Base-by-base conservation (phyloP, 2,888 invertebrate genomes). In the Microplitis deprimator region DNA sequence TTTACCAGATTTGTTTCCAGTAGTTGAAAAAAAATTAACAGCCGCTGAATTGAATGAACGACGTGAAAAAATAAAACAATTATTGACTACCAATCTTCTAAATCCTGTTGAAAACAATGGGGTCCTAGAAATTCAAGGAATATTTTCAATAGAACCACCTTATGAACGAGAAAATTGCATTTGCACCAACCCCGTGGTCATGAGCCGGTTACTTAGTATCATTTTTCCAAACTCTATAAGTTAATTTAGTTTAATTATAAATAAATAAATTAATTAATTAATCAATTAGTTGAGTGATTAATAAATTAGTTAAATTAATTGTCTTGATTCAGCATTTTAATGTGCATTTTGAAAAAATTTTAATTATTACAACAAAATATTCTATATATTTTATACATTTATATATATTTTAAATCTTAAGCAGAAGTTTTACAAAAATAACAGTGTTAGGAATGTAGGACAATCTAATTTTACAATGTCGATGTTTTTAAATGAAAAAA, bases 141-240 rank as follows among this genome's bases (percentile, higher is more conserved):
- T 83, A 5, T 79, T 89, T 10, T 79, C 82, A 2, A 88, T 90
- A 79, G 84, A 88, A 76, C 88, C 89, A 10, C 90, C 90, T 4
- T 90, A 90, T 68, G 80, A 81, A 6, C 64, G 80, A 4, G 85
- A 87, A 38, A 84, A 87, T 78, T 89, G 88, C 41, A 77, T 84
- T 13, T 89, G 87, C 50, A 82, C 83, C 0, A 88, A 88, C 72
- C 85, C 85, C 71, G 87, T 87, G 68, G 84, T 90, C 76, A 82
- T 90, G 59, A 83, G 78, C 60, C 85, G 87, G 82, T 84, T 90
- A 81, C 87, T 87, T 77, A 82, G 80, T 69, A 82, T 87, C 40
- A 68, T 86, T 20, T 80, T 81, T 20, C 68, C 80, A 73, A 20
- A 79, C 39, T 70, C 76, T 60, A 64, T 79, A 61, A 75, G 60